Evolutionary conservation across 1,140 invertebrate genomes (phyloP).

Genomic region (Meloidogyne hapla): DNA sequence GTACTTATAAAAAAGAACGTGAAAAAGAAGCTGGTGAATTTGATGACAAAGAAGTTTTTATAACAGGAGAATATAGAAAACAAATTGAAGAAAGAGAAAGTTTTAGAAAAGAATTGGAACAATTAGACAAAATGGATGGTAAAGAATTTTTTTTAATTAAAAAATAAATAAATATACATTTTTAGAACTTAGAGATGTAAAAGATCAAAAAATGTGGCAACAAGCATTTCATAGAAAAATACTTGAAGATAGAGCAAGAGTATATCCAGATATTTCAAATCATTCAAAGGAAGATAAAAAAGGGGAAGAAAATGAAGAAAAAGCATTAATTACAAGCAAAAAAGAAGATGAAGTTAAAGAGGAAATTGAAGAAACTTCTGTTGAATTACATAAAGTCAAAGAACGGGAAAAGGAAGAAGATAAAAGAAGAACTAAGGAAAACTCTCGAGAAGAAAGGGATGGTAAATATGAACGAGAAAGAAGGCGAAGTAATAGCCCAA

Average conservation of each 20-base stretch:
- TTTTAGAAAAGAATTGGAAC: conserved; percentile 27
- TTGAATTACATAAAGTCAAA: background rate
- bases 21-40: conserved; percentile 37
- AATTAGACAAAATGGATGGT: conserved; percentile 31
- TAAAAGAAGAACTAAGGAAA: background rate
- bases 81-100: conserved; percentile 34
- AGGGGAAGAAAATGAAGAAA: conserved; percentile 15
- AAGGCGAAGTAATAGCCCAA: background rate
- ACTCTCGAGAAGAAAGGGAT: background rate
- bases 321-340: background rate
- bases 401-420: background rate
- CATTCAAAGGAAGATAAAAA: background rate
- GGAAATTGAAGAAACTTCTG: background rate
- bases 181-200: conserved; percentile 34
- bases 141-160: background rate
- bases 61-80: conserved; percentile 38
- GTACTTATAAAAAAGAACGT: conserved; percentile 40
- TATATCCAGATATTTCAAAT: conserved; percentile 11
- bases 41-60: conserved; percentile 38
- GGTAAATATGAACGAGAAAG: background rate
- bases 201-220: conserved; percentile 35
- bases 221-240: conserved; percentile 37
- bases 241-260: conserved; percentile 28
- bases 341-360: background rate
- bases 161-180: background rate